Evolutionary conservation across 2,797 vertebrate species (phyloP).

Genomic region (Labroides dimidiatus): DNA sequence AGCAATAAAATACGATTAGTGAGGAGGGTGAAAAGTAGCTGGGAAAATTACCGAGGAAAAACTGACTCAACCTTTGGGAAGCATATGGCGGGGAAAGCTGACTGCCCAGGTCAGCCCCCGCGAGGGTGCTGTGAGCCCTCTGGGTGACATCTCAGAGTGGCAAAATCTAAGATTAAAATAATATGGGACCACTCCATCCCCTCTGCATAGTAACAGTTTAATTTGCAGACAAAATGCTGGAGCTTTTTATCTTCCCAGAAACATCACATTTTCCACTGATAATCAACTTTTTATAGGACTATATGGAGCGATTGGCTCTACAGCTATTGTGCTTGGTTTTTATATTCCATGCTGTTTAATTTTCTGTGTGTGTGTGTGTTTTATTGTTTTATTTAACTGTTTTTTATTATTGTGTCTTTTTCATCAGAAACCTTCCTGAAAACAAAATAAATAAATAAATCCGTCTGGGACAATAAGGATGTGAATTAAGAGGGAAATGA

Average conservation of each 20-base stretch:
- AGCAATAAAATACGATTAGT: constrained; percentile 17
- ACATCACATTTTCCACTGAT: constrained; percentile 1
- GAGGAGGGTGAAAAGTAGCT: not conserved
- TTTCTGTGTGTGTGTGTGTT: constrained; percentile 11
- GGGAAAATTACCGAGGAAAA: constrained; percentile 4
- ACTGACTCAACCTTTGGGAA: constrained; percentile 26
- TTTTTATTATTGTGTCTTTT: constrained; percentile 48
- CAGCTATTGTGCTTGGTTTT: not conserved
- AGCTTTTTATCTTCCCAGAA: constrained; percentile 10
- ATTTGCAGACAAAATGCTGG: constrained; percentile 11
- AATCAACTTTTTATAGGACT: constrained; percentile 37
- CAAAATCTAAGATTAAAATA: constrained; percentile 4
- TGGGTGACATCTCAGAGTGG: constrained; percentile 12
- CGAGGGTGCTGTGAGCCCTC: not conserved
- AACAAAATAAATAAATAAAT: constrained; percentile 13
- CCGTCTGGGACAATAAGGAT: constrained; percentile 30
- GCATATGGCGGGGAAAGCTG: constrained; percentile 18
- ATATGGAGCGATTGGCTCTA: constrained; percentile 4
- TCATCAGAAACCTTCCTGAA: constrained; percentile 30
- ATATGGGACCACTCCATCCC: constrained; percentile 10
- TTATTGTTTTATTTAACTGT: constrained; percentile 36
- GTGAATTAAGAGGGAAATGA: constrained; percentile 58
- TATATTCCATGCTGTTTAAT: not conserved
- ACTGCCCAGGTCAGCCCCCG: not conserved
- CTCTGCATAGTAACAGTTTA: constrained; percentile 5